These are phyloP conservation scores for Calidris pugnax DNA, from an alignment of 2,113 vertebrate species.

Conservation along the genomic window DNA sequence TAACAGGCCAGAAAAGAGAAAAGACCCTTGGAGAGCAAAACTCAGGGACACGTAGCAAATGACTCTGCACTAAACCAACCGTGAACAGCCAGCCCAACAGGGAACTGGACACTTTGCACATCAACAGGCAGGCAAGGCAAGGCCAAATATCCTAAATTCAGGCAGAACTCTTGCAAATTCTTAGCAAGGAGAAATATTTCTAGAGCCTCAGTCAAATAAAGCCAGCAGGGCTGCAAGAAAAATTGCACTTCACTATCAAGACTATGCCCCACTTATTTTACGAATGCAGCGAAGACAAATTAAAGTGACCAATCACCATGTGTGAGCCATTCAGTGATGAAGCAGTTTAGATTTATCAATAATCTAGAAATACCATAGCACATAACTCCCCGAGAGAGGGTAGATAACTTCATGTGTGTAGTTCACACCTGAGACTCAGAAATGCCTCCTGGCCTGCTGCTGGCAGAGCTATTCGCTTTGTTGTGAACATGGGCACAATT, in stretches of 20 bases:
- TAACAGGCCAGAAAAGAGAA: neutral
- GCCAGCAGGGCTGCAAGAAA: neutral
- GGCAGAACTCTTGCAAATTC: neutral
- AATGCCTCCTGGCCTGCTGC: neutral
- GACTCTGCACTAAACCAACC: neutral
- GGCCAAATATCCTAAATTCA: neutral
- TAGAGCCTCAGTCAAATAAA: neutral
- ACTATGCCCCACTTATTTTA: neutral
- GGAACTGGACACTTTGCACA: neutral
- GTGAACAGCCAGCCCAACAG: neutral
- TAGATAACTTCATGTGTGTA: neutral
- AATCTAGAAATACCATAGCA: neutral
- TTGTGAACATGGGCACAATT: neutral
- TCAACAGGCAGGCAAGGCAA: neutral
- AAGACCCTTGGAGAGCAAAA: neutral
- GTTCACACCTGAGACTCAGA: neutral
- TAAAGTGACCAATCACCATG: neutral
- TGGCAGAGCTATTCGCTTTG: neutral
- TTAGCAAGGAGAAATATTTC: neutral
- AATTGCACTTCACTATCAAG: neutral
- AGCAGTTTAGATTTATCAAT: neutral
- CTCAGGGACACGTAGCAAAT: neutral
- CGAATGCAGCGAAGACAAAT: neutral
- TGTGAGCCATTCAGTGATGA: neutral
- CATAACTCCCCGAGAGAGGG: neutral